A percentile compares a stretch with the other conserved stretches of the same genome.
Evolutionary conservation across 2,113 vertebrate species (phyloP).

Genomic region (Podarcis muralis): DNA sequence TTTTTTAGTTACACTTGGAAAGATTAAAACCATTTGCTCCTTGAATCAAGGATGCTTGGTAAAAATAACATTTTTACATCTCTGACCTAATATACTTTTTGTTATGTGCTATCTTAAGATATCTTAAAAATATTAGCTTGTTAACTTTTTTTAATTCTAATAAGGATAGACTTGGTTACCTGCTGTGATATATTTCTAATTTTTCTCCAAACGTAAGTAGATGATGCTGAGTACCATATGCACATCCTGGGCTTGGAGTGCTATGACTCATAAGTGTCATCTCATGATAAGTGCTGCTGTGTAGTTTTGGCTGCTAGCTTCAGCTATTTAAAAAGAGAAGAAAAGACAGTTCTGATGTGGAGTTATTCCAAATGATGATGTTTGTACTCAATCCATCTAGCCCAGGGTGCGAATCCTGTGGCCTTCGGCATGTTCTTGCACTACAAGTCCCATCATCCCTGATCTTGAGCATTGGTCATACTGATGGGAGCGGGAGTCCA

Average conservation of each 20-base stretch:
- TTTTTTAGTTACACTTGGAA: background rate
- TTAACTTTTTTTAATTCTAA: background rate
- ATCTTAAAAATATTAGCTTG: background rate
- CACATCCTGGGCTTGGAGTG: background rate
- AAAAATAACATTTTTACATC: too few relatives aligned
- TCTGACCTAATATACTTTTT: background rate
- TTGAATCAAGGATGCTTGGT: background rate
- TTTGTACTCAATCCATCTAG: conserved; percentile 35
- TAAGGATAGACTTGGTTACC: background rate
- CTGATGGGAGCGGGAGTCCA: background rate
- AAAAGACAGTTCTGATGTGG: conserved; percentile 34
- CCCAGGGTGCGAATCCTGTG: background rate
- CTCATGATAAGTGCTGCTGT: background rate
- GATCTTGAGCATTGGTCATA: too few relatives aligned
- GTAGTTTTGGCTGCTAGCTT: conserved; percentile 20
- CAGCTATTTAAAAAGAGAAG: conserved; percentile 29
- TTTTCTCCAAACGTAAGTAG: background rate
- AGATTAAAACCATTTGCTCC: background rate
- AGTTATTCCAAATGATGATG: conserved; percentile 49
- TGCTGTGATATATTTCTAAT: conserved; percentile 22
- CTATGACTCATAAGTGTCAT: conserved; percentile 45
- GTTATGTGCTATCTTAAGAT: background rate
- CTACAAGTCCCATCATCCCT: too few relatives aligned
- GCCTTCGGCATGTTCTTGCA: too few relatives aligned
- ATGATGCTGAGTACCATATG: conserved; percentile 28